Base-by-base conservation (phyloP, 2,797 vertebrate species). In the Sebastiscus tertius region DNA sequence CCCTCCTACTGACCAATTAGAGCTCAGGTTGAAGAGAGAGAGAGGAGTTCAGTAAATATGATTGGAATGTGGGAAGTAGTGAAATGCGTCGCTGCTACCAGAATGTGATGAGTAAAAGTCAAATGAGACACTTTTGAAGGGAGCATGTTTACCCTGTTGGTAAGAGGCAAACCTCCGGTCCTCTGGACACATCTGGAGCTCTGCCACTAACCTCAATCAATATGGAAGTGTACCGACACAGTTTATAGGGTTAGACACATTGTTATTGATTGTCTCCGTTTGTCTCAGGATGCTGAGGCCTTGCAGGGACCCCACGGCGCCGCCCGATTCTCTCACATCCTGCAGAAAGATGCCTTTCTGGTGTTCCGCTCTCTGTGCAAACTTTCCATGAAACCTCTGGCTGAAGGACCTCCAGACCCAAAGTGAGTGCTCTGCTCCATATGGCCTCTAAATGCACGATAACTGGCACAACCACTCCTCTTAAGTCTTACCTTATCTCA, bases 321-420 rank as follows among this genome's bases (percentile, higher is more conserved):
- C 1, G 93, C 96, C 42, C 96, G 96, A 2, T 99, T 99, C 95
- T 98, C 98, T 20, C 98, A 99, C 79, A 93, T 99, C 69, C 95
- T 99, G 6, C 98, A 99, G 89, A 99, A 99, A 92, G 98, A 99
- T 2, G 98, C 98, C 55, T 99, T 99, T 79, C 96, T 99, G 33
- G 98, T 99, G 71, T 99, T 99, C 88, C 96, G 98, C 74, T 99
- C 98, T 0, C 85, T 99, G 83, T 99, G 98, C 94, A 99, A 99
- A 88, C 97, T 99, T 64, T 99, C 98, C 73, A 99, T 99, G 98
- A 99, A 99, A 46, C 98, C 98, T 0, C 96, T 99, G 1, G 98
- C 97, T 20, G 98, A 99, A 60, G 98, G 98, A 52, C 98, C 98
- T 18, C 98, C 98, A 29, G 98, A 99, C 92, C 98, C 98, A 87